These are phyloP conservation scores for Spinibarbus caldwelli DNA, from an alignment of 2,797 vertebrate species.

Conservation along the genomic window DNA sequence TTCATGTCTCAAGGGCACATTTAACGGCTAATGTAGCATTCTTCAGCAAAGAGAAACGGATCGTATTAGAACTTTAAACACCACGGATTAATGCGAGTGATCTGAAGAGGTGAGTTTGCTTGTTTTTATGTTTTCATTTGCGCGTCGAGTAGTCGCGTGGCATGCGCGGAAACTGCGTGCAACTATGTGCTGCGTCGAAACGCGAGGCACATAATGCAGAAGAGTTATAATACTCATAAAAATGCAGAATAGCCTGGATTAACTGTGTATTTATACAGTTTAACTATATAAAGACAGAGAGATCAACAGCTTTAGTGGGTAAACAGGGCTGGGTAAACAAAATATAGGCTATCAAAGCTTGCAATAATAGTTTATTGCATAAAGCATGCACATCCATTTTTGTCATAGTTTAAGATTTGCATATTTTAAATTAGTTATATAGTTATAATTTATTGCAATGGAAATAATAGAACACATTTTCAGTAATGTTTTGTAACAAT, in stretches of 20 bases:
- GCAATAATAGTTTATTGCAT: background rate
- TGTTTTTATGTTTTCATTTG: background rate
- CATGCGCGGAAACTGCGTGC: background rate
- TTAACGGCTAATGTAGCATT: conserved; percentile 36
- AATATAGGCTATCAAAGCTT: background rate
- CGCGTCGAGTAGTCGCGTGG: background rate
- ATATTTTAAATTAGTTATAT: background rate
- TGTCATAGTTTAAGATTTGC: background rate
- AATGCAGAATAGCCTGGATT: background rate
- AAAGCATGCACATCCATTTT: background rate
- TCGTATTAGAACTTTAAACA: background rate
- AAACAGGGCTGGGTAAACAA: background rate
- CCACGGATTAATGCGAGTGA: background rate
- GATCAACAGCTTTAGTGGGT: background rate
- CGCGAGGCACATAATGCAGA: background rate
- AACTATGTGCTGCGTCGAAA: background rate
- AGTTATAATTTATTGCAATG: background rate
- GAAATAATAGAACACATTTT: background rate
- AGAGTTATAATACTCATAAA: background rate
- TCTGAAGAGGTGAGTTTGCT: conserved; percentile 22
- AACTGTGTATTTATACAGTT: background rate
- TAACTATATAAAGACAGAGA: background rate
- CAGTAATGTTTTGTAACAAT: background rate
- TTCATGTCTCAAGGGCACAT: conserved; percentile 69
- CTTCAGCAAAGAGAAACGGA: conserved; percentile 2